phyloP scores from a whole-genome alignment of 2,888 invertebrate genomes.

The Phytoseiulus persimilis region DNA sequence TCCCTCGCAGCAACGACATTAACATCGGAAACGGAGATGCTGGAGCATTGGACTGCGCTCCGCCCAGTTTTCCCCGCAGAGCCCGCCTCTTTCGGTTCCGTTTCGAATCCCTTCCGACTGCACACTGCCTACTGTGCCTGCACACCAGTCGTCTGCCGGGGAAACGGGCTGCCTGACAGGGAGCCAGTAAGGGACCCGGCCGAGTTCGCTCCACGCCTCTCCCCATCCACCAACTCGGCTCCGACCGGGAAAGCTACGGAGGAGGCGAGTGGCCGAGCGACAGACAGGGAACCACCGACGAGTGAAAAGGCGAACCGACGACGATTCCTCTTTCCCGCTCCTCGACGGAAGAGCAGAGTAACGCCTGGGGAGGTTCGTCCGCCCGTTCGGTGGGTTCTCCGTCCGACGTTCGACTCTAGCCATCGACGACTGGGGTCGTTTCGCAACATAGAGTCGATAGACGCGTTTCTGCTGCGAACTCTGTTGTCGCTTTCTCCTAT shows the following conservation, averaged over 20 bases:
- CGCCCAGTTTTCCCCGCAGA: neutral
- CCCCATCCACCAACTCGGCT: neutral
- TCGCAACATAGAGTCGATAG: too few relatives aligned
- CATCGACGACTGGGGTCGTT: neutral
- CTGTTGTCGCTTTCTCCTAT: too few relatives aligned
- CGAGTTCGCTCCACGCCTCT: neutral
- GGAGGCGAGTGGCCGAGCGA: neutral
- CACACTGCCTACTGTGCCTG: neutral
- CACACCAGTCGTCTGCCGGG: neutral
- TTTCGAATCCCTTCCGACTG: slow-evolving; percentile 36
- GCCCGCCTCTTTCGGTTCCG: slow-evolving; percentile 13
- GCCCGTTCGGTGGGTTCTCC: neutral
- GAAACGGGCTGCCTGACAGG: neutral
- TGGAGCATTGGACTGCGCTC: neutral
- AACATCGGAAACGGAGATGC: neutral
- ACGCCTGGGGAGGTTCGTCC: neutral
- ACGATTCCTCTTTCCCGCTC: slow-evolving; percentile 5
- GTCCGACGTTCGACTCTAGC: neutral
- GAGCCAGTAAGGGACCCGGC: neutral
- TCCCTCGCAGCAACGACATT: neutral
- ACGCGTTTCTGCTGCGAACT: too few relatives aligned
- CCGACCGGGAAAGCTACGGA: neutral
- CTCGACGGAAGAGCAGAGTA: neutral
- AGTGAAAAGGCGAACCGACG: neutral
- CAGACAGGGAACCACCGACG: neutral